These are phyloP conservation scores for Nyctereutes procyonoides DNA, from an alignment of 2,113 vertebrate species.

Conservation along the genomic window DNA sequence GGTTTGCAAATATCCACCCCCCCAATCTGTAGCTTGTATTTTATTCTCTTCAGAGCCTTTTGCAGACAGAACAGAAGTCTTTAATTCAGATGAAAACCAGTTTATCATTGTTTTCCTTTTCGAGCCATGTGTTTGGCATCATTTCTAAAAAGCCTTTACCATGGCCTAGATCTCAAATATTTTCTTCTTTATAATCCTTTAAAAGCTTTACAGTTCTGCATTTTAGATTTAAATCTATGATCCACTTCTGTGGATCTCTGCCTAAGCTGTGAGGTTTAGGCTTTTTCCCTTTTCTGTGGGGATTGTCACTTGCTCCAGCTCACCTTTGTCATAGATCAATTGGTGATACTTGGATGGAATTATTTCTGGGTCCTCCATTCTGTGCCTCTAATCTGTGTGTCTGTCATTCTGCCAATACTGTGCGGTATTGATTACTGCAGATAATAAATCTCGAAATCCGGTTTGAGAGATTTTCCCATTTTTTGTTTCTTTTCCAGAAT, in stretches of 20 bases:
- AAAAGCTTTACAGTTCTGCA: not conserved
- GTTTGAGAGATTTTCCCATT: accelerated
- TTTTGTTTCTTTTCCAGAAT: not conserved
- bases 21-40: too few species aligned
- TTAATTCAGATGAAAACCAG: not conserved
- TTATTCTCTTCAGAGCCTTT: not conserved
- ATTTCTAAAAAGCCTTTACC: not conserved
- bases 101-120: not conserved
- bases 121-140: not conserved
- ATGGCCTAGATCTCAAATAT: not conserved
- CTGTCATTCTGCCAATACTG: not conserved
- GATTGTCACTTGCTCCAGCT: not conserved
- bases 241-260: not conserved
- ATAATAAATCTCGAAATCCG: not conserved
- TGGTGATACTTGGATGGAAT: accelerated
- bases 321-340: accelerated
- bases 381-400: not conserved
- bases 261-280: not conserved
- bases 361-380: accelerated
- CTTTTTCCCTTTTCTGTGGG: not conserved
- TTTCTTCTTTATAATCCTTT: not conserved
- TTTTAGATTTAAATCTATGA: not conserved
- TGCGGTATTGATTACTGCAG: accelerated
- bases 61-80: not conserved
- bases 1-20: not conserved